A percentile compares a stretch with the other conserved stretches of the same genome.
phyloP scores from a whole-genome alignment of 2,113 vertebrate genomes.

The Otus sunia region DNA sequence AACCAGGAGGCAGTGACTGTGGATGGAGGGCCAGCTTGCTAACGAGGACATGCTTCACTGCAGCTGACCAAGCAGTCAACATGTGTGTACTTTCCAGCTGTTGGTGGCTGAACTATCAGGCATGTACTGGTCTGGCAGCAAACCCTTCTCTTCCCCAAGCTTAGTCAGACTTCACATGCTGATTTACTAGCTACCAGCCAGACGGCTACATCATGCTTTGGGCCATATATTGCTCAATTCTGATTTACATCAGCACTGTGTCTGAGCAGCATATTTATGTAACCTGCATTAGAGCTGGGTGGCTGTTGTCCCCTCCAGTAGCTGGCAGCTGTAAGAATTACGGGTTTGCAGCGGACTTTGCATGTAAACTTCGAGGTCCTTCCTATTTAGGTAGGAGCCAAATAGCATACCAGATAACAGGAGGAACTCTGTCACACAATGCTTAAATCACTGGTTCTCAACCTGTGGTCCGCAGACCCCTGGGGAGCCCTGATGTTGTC shows the following conservation, averaged over 20 bases:
- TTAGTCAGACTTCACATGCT: not conserved
- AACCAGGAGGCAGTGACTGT: not conserved
- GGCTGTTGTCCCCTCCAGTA: not conserved
- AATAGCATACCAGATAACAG: not conserved
- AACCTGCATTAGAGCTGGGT: not conserved
- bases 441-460: not conserved
- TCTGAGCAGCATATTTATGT: not conserved
- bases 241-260: not conserved
- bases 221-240: not conserved
- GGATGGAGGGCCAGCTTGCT: fast-evolving
- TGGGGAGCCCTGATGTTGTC: no score
- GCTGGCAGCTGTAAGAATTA: not conserved
- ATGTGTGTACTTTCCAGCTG: not conserved
- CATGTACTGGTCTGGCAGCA: not conserved
- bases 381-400: not conserved
- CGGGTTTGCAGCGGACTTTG: not conserved
- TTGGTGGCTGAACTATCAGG: not conserved
- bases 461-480: no score
- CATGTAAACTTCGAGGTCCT: not conserved
- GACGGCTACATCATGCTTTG: not conserved
- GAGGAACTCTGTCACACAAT: not conserved
- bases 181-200: not conserved
- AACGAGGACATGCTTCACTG: not conserved
- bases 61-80: not conserved
- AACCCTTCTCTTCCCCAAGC: not conserved